Evolutionary conservation across 1,140 invertebrate genomes (phyloP).

Genomic region (Panulirus ornatus): DNA sequence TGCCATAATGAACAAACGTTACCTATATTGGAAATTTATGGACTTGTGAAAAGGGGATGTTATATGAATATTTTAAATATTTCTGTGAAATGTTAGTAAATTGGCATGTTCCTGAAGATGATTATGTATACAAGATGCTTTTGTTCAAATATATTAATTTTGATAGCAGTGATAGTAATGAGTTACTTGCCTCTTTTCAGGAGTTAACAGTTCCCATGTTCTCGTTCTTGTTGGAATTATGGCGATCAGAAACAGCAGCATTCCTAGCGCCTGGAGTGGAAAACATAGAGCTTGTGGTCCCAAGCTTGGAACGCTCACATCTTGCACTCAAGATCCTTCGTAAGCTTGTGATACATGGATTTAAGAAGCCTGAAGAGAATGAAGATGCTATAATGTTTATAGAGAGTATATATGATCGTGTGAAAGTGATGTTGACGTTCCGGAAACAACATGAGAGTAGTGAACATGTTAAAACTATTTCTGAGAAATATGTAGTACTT

Average conservation of each 20-base stretch:
- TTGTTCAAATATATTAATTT: not conserved
- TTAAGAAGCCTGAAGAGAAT: constrained; percentile 87
- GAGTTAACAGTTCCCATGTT: constrained; percentile 75
- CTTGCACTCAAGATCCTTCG: constrained; percentile 88
- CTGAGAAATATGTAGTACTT: constrained; percentile 88
- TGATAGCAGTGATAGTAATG: not conserved
- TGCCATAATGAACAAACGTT: too few relatives aligned
- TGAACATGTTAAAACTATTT: constrained; percentile 82
- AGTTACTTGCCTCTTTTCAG: constrained; percentile 33
- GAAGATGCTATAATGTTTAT: constrained; percentile 87
- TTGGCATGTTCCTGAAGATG: too few relatives aligned
- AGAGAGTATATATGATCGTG: constrained; percentile 77
- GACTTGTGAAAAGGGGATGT: too few relatives aligned
- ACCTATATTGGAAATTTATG: too few relatives aligned
- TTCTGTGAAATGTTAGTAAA: too few relatives aligned
- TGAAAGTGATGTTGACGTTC: constrained; percentile 81
- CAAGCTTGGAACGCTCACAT: constrained; percentile 86
- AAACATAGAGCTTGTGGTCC: constrained; percentile 55
- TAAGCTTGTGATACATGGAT: constrained; percentile 89
- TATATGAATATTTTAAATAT: too few relatives aligned
- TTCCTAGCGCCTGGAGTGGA: constrained; percentile 76
- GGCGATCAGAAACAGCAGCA: constrained; percentile 75
- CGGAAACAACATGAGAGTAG: constrained; percentile 76
- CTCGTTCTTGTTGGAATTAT: constrained; percentile 71
- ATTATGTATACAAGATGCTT: too few relatives aligned